Evolutionary conservation across 2,797 vertebrate species (phyloP).

Genomic region (Agapornis canus): DNA sequence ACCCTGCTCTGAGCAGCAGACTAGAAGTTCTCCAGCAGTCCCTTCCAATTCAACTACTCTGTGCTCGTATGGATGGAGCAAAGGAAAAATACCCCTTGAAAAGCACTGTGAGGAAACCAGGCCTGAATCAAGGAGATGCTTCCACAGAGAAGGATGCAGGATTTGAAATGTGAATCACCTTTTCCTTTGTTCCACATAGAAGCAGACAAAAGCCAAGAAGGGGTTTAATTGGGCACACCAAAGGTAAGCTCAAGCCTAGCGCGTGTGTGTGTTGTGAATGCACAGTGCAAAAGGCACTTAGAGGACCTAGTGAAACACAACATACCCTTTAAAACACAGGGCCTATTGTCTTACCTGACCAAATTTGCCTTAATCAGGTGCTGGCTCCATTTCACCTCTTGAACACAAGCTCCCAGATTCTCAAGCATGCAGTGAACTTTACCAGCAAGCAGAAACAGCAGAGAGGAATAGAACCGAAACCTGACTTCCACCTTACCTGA

Average conservation of each 20-base stretch:
- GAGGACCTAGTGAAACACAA: neutral
- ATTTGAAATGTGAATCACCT: neutral
- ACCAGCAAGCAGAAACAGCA: neutral
- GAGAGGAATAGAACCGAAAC: neutral
- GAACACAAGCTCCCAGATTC: neutral
- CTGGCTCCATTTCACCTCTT: neutral
- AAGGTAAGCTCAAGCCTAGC: neutral
- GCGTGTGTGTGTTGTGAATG: rapidly evolving
- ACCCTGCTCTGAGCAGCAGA: neutral
- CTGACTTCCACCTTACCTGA: neutral
- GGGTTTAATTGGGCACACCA: neutral
- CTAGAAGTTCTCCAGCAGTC: neutral
- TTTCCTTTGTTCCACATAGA: neutral
- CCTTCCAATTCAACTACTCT: neutral
- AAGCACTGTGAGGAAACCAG: neutral
- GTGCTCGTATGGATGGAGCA: neutral
- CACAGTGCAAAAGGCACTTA: neutral
- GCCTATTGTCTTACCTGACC: neutral
- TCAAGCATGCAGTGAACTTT: neutral
- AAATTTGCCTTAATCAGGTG: neutral
- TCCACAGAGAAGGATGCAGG: neutral
- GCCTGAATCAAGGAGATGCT: neutral
- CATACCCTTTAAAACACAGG: neutral
- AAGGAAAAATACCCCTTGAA: neutral
- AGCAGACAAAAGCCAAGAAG: neutral